Evolutionary conservation across 2,113 vertebrate species (phyloP).

Genomic region (Maccullochella peelii): DNA sequence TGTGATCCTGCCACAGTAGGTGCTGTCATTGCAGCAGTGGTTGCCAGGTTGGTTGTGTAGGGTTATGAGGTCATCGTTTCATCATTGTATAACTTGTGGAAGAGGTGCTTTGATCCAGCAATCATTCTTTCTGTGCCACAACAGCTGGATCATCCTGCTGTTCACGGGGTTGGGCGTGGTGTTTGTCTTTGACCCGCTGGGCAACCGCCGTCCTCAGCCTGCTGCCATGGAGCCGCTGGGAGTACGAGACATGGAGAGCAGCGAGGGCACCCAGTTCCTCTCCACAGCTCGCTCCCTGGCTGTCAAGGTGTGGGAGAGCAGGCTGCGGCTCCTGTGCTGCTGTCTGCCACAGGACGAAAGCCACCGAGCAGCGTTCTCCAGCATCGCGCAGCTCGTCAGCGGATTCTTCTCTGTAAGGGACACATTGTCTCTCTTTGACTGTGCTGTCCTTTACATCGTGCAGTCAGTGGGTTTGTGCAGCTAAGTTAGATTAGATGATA

Average conservation of each 20-base stretch:
- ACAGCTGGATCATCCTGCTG: slow-evolving; percentile 94
- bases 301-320: slow-evolving; percentile 91
- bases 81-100: background rate
- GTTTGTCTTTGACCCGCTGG: slow-evolving; percentile 94
- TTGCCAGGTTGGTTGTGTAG: slow-evolving; percentile 86
- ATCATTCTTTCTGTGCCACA: background rate
- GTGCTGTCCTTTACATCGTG: background rate
- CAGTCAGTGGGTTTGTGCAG: background rate
- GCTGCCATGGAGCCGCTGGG: slow-evolving; percentile 54
- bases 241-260: slow-evolving; percentile 86
- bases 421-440: background rate
- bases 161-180: slow-evolving; percentile 88
- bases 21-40: slow-evolving; percentile 87
- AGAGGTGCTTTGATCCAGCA: background rate
- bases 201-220: slow-evolving; percentile 79
- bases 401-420: slow-evolving; percentile 90
- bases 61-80: background rate
- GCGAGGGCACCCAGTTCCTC: slow-evolving; percentile 87
- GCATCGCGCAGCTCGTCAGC: slow-evolving; percentile 91
- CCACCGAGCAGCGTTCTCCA: slow-evolving; percentile 91
- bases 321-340: slow-evolving; percentile 92
- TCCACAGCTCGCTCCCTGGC: slow-evolving; percentile 89
- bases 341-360: slow-evolving; percentile 93
- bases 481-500: background rate
- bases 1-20: slow-evolving; percentile 89